A percentile compares a stretch with the other conserved stretches of the same genome.
Conservation (phyloP, 37 sponge, comb jelly and placozoan species). For the Crambe crambe region DNA sequence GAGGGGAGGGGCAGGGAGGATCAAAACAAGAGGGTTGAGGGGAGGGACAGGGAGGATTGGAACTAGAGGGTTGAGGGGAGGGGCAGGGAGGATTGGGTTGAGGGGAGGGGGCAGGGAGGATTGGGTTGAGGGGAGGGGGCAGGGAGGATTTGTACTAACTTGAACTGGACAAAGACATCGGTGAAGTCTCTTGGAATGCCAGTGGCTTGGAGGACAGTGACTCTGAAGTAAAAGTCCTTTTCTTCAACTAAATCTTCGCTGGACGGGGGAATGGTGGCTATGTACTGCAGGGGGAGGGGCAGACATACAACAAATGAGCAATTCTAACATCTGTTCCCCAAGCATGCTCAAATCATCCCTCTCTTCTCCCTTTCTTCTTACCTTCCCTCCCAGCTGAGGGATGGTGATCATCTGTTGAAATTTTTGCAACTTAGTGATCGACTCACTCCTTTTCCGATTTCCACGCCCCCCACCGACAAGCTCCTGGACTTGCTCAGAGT, state of each 20-base stretch:
- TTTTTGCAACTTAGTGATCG: constrained; percentile 21
- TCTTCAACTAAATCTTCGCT: constrained; percentile 18
- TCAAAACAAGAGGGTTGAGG: not conserved
- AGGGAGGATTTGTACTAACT: constrained; percentile 14
- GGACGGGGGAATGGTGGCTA: constrained; percentile 8
- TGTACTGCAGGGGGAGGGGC: constrained; percentile 9
- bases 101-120: not conserved
- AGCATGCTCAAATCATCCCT: not conserved
- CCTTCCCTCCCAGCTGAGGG: constrained; percentile 34
- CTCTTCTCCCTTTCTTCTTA: not conserved
- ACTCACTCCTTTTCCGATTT: constrained; percentile 11
- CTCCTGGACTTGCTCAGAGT: constrained; percentile 2
- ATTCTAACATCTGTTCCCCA: not conserved
- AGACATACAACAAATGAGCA: not conserved
- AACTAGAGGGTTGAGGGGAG: not conserved
- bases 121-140: not conserved
- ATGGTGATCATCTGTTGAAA: constrained; percentile 26
- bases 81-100: not conserved
- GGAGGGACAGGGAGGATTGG: not conserved
- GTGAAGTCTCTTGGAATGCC: constrained; percentile 75
- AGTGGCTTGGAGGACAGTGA: constrained; percentile 72
- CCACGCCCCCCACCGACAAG: not conserved
- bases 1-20: not conserved
- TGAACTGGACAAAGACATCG: constrained; percentile 79
- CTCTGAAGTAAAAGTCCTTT: constrained; percentile 53